Conservation (phyloP, 2,888 invertebrate species). For the Macrophya alboannulata region DNA sequence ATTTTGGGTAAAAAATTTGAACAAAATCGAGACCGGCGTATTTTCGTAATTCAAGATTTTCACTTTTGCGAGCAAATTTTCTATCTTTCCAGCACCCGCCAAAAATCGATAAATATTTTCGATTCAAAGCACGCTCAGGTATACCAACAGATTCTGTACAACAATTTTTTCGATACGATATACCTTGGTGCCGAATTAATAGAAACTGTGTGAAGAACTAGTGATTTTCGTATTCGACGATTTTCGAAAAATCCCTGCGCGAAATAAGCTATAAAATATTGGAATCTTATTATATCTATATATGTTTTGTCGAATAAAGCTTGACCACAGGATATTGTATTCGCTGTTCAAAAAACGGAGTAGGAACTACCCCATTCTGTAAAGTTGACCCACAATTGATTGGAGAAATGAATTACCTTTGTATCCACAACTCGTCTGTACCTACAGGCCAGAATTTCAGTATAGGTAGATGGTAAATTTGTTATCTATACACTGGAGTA, state of each 20-base stretch:
- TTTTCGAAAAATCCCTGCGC: no score
- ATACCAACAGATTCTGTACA: not conserved
- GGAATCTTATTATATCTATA: no score
- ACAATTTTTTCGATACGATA: no score
- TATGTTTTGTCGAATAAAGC: not conserved
- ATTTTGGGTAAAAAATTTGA: not conserved
- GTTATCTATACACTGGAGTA: no score
- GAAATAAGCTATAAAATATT: no score
- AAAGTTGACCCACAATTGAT: not conserved
- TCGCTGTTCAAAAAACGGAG: not conserved
- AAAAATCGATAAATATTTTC: slow-evolving; percentile 4
- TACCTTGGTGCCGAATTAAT: no score
- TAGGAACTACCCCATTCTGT: not conserved
- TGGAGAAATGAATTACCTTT: not conserved
- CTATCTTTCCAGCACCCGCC: not conserved
- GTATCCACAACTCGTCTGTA: not conserved
- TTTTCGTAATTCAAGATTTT: not conserved
- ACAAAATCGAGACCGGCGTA: not conserved
- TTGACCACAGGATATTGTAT: not conserved
- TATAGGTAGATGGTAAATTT: not conserved
- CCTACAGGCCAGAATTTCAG: not conserved
- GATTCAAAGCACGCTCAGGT: not conserved
- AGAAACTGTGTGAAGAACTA: no score
- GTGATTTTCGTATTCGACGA: no score
- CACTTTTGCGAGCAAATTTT: not conserved